Evolutionary conservation across 2,888 invertebrate genomes (phyloP), one percentile per base, ranked within the genome.

Genomic region (Penaeus monodon): DNA sequence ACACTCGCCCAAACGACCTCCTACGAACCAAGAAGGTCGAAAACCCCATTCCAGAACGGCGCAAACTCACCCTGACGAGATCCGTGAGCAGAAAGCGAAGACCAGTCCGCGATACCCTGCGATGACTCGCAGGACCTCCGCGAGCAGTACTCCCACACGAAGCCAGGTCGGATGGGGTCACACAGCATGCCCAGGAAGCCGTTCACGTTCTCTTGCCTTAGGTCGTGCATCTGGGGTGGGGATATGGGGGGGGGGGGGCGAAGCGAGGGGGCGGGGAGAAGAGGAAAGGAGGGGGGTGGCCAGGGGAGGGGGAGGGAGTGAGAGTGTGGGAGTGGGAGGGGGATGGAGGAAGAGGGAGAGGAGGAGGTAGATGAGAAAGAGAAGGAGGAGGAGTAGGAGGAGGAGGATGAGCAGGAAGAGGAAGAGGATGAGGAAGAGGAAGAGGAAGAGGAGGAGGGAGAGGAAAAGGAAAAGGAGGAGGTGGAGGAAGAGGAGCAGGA

Each of bases 1-100:
- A 3, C 1, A 22, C n/a, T 29, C 70, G 29, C 73, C 44, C 4
- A 49, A n/a, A 77, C 14, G n/a, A 17, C 44, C 27, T 8, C 49
- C 44, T n/a, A 22, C 77, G 44, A 22, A 79, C 1, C 12, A 27
- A 27, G 33, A 12, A 20, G 14, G 12, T 33, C 20, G 29, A n/a
- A 64, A 44, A 38, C 63, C 17, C 29, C 27, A 29, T 33, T 24
- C 12, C 27, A 29, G 2, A 38, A 44, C 10, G 27, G n/a, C 44
- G 24, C 22, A 38, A 84, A 92, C 93, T 93, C 93, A 96, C 96
- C 93, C 96, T 94, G 91, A 98, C 97, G 89, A 98, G 94, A 93
- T 98, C 98, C 20, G 98, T 98, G 81, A 98, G 94, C 90, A 99
- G 94, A 70, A 98, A 98, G 87, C 98, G 94, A 98, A 85, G 97